phyloP scores from a whole-genome alignment of 1,140 invertebrate genomes.

The Leucophenga varia region DNA sequence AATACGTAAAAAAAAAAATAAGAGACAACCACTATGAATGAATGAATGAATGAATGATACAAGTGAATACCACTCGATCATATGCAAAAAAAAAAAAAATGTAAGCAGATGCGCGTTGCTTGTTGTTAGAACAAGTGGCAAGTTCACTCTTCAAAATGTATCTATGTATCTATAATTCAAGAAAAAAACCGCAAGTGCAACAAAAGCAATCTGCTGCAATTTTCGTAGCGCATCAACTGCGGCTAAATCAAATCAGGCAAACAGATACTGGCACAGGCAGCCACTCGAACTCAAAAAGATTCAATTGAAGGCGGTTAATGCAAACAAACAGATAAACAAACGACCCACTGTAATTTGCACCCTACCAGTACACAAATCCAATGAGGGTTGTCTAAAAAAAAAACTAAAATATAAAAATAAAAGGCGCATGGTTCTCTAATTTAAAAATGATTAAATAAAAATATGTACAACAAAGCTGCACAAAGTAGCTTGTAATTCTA shows the following conservation, averaged over 20 bases:
- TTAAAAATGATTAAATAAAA: constrained; percentile 52
- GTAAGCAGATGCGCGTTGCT: constrained; percentile 27
- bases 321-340: neutral
- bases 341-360: neutral
- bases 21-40: too few species aligned
- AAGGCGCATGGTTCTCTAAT: constrained; percentile 50
- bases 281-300: too few species aligned
- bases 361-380: too few species aligned
- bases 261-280: too few species aligned
- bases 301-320: too few species aligned
- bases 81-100: neutral
- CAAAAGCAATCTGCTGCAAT: constrained; percentile 46
- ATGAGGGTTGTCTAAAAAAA: too few species aligned
- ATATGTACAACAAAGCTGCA: constrained; percentile 27
- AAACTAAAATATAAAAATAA: constrained; percentile 46
- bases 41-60: too few species aligned
- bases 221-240: constrained; percentile 15
- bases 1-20: too few species aligned
- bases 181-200: constrained; percentile 8
- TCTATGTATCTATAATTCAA: too few species aligned
- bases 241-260: too few species aligned
- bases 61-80: neutral
- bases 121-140: constrained; percentile 37
- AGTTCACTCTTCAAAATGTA: too few species aligned
- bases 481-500: too few species aligned